These are phyloP conservation scores for Fragum sueziense DNA, from an alignment of 2,888 invertebrate genomes.

Conservation along the genomic window DNA sequence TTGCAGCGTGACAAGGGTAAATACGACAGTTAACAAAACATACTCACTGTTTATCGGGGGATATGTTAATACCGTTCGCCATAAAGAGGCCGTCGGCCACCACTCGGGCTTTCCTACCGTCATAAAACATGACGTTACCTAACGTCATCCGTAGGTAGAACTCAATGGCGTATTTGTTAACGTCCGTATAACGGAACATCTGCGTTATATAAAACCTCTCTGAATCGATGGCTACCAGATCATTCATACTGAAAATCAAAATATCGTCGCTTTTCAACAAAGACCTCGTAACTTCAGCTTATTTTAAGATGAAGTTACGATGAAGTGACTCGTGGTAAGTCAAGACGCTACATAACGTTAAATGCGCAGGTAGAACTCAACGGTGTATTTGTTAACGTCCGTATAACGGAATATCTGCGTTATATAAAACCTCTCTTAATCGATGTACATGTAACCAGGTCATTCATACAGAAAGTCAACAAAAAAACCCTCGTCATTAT, in stretches of 20 bases:
- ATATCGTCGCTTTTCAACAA: too few relatives aligned
- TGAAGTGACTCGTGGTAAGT: too few relatives aligned
- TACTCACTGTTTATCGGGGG: conserved; percentile 56
- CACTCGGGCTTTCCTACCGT: conserved; percentile 44
- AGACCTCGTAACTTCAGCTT: too few relatives aligned
- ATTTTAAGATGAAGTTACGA: too few relatives aligned
- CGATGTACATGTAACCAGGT: conserved; percentile 45
- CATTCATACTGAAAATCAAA: conserved; percentile 58
- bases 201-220: conserved; percentile 57
- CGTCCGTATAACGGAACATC: conserved; percentile 22
- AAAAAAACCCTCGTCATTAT: too few relatives aligned
- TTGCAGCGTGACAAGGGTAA: too few relatives aligned
- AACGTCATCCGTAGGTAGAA: background rate
- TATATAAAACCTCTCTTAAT: background rate
- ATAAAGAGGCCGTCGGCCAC: conserved; percentile 39
- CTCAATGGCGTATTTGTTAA: conserved; percentile 17
- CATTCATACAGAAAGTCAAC: conserved; percentile 44
- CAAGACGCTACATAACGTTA: too few relatives aligned
- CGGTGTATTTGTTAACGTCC: background rate
- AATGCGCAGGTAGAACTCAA: too few relatives aligned
- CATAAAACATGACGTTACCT: conserved; percentile 53
- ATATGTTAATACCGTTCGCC: conserved; percentile 61
- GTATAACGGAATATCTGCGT: background rate
- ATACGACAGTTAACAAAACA: too few relatives aligned
- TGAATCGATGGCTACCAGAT: conserved; percentile 49